Conservation (phyloP, 2,888 invertebrate species). For the Athalia rosae region DNA sequence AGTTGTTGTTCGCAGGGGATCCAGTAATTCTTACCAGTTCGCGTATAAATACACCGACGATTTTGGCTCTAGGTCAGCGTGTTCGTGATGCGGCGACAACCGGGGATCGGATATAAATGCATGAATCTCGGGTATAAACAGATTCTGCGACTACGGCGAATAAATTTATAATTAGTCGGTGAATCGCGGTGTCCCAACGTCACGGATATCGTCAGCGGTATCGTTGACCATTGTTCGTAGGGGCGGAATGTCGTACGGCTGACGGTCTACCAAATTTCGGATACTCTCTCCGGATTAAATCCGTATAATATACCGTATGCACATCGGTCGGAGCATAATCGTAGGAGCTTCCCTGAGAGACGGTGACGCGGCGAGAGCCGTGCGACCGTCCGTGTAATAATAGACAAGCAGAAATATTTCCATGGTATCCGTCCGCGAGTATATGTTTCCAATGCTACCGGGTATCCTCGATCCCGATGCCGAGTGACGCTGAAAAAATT, state of each 20-base stretch:
- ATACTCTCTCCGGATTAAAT: no score
- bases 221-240: background rate
- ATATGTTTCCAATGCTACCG: background rate
- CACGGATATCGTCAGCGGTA: background rate
- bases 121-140: background rate
- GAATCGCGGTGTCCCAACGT: constrained; percentile 22
- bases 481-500: background rate
- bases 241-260: background rate
- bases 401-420: constrained; percentile 25
- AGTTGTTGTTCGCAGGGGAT: background rate
- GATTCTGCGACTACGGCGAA: background rate
- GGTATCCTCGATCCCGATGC: background rate
- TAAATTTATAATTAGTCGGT: constrained; percentile 25
- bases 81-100: background rate
- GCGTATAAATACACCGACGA: background rate
- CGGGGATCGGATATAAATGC: background rate
- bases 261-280: background rate
- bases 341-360: constrained; percentile 5
- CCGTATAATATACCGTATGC: background rate
- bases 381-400: constrained; percentile 14
- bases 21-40: background rate
- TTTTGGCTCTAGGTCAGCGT: constrained; percentile 42
- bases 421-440: background rate
- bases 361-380: constrained; percentile 3
- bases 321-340: constrained; percentile 16